Evolutionary conservation across 2,888 invertebrate species (phyloP).

Genomic region (Boloria euphrosyne): DNA sequence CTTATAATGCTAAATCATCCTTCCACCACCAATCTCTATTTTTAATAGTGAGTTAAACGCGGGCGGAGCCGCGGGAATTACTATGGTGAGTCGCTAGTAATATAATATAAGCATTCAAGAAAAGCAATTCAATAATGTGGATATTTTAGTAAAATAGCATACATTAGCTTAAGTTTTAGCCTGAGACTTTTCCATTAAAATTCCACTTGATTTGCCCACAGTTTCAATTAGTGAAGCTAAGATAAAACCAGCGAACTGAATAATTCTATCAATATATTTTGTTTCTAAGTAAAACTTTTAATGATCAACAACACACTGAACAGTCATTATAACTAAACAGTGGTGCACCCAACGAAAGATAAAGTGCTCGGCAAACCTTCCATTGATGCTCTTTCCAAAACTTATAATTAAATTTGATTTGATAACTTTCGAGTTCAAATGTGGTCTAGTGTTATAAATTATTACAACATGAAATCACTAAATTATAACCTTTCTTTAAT

Average conservation of each 20-base stretch:
- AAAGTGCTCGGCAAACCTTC: constrained; percentile 12
- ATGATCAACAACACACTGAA: constrained; percentile 37
- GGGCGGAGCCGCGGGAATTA: too few species aligned
- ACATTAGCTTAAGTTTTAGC: neutral
- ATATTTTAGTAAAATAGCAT: neutral
- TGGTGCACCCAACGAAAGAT: constrained; percentile 19
- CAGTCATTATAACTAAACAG: constrained; percentile 31
- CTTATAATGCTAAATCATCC: too few species aligned
- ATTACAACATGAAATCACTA: too few species aligned
- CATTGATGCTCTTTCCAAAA: constrained; percentile 10
- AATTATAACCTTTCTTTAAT: too few species aligned
- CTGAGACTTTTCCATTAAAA: neutral
- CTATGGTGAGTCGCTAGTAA: too few species aligned
- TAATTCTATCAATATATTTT: constrained; percentile 33
- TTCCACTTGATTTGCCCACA: neutral
- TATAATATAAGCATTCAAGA: too few species aligned
- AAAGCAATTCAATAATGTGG: neutral
- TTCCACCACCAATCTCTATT: too few species aligned
- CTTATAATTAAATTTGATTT: constrained; percentile 21
- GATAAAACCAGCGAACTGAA: constrained; percentile 22
- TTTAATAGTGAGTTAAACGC: too few species aligned
- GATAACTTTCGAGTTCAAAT: neutral
- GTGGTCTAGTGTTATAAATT: neutral
- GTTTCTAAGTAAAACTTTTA: constrained; percentile 34
- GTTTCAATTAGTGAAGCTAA: constrained; percentile 12